Conservation (phyloP, 1,140 invertebrate genomes). For the Gonatopus flavifemur region DNA sequence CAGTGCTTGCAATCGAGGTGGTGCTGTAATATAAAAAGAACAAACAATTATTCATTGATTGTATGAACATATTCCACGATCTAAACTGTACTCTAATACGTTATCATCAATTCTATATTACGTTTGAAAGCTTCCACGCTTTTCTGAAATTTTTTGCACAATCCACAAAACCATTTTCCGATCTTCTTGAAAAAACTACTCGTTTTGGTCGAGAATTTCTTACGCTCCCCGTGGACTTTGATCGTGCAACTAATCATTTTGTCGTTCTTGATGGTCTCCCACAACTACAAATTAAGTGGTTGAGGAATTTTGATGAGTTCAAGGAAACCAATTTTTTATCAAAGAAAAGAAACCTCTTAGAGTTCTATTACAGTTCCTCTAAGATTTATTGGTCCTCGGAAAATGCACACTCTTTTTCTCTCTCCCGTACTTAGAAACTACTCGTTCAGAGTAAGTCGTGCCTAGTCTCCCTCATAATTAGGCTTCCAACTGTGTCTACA, state of each 20-base stretch:
- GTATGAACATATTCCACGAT: background rate
- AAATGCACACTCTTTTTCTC: too few species aligned
- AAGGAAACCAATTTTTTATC: too few species aligned
- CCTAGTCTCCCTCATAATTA: background rate
- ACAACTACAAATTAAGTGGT: too few species aligned
- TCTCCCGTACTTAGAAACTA: too few species aligned
- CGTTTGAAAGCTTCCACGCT: slow-evolving; percentile 23
- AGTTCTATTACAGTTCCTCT: too few species aligned
- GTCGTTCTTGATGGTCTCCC: background rate
- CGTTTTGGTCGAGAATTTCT: slow-evolving; percentile 31
- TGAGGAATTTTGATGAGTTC: too few species aligned
- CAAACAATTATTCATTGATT: slow-evolving; percentile 5
- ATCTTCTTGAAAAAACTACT: slow-evolving; percentile 35
- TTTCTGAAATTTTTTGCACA: slow-evolving; percentile 35
- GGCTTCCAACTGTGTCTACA: background rate
- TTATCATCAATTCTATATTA: slow-evolving; percentile 23
- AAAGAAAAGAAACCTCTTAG: too few species aligned
- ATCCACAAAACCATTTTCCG: slow-evolving; percentile 39
- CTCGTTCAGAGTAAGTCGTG: background rate
- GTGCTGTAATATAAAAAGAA: slow-evolving; percentile 63
- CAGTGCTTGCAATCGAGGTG: slow-evolving; percentile 69
- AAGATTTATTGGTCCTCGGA: too few species aligned
- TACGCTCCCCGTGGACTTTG: slow-evolving; percentile 12
- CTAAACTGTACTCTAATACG: background rate
- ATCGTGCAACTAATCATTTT: slow-evolving; percentile 28